Evolutionary conservation across 2,113 vertebrate genomes (phyloP), one percentile per base, ranked within the genome.

Genomic region (Notarius lentiginosus): DNA sequence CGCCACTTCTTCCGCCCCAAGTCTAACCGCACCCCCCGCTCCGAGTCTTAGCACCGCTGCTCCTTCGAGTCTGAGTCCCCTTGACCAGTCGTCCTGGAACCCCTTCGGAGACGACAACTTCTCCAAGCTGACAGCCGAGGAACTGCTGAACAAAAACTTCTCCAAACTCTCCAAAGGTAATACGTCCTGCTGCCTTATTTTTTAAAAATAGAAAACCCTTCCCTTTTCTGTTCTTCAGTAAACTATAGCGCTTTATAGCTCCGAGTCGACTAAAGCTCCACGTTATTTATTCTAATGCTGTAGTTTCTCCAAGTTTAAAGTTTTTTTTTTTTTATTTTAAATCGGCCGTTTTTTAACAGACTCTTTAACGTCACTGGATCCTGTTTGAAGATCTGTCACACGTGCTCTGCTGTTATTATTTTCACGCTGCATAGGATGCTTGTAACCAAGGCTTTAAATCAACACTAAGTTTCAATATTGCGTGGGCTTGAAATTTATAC

Each of bases 71-170:
- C 75, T 82, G 80, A 79, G 88, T 49, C 79, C 92, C 20, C 87
- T 89, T 0, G 88, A 89, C 27, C 92, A 93, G 84, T 91, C 94
- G 41, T 91, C 95, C 0, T 99, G 98, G 98, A 99, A 99, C 91
- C 98, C 98, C 0, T 99, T 99, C 8, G 98, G 97, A 9, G 97
- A 99, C 8, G 97, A 99, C 92, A 95, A 96, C 93, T 99, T 99
- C 92, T 97, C 98, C 91, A 97, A 95, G 90, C 96, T 99, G 66
- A 94, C 96, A 1, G 96, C 96, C 8, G 97, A 97, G 86, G 96
- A 98, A 89, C 94, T 97, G 86, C 95, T 96, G 49, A 94, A 97
- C 86, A 97, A 98, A 89, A 96, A 97, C 91, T 97, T 96, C 90
- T 95, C 96, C 24, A 98, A 96, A 88, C 94, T 97, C 2, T 91